These are phyloP conservation scores for Hypomecis atomaria DNA, from an alignment of 2,888 invertebrate genomes.

Conservation along the genomic window DNA sequence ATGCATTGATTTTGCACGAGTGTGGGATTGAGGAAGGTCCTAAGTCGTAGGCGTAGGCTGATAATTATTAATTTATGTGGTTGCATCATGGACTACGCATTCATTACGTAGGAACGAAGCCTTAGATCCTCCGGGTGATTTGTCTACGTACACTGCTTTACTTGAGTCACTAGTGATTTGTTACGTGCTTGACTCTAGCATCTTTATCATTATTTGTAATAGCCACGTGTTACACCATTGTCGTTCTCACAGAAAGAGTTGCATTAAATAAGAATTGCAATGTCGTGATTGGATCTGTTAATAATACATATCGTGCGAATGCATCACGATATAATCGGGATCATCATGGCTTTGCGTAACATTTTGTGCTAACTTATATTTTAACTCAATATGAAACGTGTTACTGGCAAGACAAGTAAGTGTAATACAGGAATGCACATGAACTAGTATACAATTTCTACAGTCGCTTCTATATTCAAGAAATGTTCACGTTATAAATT, in stretches of 20 bases:
- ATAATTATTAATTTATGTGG: constrained; percentile 48
- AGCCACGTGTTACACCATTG: constrained; percentile 11
- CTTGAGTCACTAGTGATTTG: not conserved
- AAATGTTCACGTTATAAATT: constrained; percentile 64
- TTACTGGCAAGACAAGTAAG: constrained; percentile 25
- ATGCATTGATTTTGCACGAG: constrained; percentile 28
- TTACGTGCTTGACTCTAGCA: not conserved
- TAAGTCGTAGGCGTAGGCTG: constrained; percentile 44
- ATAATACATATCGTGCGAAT: constrained; percentile 29
- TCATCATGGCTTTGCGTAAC: constrained; percentile 36
- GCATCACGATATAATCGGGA: constrained; percentile 32
- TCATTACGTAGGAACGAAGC: constrained; percentile 37
- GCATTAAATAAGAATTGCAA: constrained; percentile 25
- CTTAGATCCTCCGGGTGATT: constrained; percentile 29
- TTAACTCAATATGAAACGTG: constrained; percentile 28
- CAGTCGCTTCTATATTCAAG: constrained; percentile 56
- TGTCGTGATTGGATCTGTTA: constrained; percentile 29
- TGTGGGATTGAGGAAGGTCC: constrained; percentile 54
- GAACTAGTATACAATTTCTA: constrained; percentile 44
- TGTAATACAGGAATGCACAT: constrained; percentile 42
- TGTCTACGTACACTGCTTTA: constrained; percentile 14
- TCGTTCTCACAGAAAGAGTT: constrained; percentile 29
- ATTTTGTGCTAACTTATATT: constrained; percentile 12
- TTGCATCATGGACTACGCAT: constrained; percentile 37
- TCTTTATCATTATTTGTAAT: not conserved